Evolutionary conservation across 2,797 vertebrate genomes (phyloP).

Genomic region (Triplophysa yarkandensis): DNA sequence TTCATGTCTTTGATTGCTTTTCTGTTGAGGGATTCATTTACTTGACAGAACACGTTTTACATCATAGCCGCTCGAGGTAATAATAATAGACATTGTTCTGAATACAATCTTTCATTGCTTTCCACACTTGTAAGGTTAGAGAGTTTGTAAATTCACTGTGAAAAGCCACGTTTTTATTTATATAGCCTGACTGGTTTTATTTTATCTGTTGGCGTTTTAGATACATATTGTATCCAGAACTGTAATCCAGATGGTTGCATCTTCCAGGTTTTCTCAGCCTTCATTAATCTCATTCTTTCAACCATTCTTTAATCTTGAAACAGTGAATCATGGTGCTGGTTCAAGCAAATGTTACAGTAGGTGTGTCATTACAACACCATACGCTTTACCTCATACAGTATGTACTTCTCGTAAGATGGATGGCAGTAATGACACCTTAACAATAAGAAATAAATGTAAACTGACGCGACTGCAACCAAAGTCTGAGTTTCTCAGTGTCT

Average conservation of each 20-base stretch:
- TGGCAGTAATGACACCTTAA: too few relatives aligned
- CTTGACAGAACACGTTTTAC: too few relatives aligned
- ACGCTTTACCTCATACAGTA: not conserved
- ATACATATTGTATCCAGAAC: not conserved
- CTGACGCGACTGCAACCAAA: too few relatives aligned
- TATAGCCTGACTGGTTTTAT: not conserved
- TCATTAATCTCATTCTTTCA: conserved; percentile 41
- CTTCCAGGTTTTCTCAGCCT: conserved; percentile 60
- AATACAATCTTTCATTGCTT: not conserved
- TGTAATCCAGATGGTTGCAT: conserved; percentile 61
- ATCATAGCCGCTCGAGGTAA: too few relatives aligned
- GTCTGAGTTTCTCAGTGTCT: too few relatives aligned
- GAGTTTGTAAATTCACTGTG: not conserved
- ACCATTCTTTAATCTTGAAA: not conserved
- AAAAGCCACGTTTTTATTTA: not conserved
- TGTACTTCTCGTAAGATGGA: not conserved
- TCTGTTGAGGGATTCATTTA: not conserved
- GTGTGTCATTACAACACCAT: too few relatives aligned
- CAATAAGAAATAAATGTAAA: too few relatives aligned
- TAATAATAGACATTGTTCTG: not conserved
- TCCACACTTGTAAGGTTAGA: too few relatives aligned
- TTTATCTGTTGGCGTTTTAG: conserved; percentile 33
- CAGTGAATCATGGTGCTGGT: too few relatives aligned
- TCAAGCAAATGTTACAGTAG: too few relatives aligned
- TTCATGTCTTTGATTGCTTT: not conserved